phyloP scores from a whole-genome alignment of 2,888 invertebrate species.

The Stenodera caucasica region DNA sequence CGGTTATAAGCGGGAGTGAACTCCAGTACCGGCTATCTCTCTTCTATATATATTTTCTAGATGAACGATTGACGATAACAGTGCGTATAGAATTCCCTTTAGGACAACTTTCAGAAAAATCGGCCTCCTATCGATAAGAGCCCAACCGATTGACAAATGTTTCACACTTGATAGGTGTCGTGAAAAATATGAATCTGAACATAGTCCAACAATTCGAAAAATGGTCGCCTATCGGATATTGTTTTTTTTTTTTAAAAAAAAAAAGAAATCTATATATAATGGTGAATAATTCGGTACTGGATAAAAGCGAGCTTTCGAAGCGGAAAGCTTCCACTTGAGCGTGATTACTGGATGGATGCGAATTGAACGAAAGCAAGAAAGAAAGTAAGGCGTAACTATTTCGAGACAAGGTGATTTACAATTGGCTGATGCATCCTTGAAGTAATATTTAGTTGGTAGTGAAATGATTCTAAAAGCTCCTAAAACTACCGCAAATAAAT shows the following conservation, averaged over 20 bases:
- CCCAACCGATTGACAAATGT: not conserved
- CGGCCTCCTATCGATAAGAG: not conserved
- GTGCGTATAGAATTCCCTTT: constrained; percentile 1
- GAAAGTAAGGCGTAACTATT: not conserved
- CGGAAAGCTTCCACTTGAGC: not conserved
- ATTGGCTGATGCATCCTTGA: not conserved
- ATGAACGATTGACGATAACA: not conserved
- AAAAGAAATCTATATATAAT: too few species aligned
- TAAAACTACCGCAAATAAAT: not conserved
- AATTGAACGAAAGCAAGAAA: not conserved
- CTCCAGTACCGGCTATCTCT: constrained; percentile 19
- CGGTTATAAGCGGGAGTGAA: constrained; percentile 27
- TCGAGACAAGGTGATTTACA: constrained; percentile 3
- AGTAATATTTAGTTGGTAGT: not conserved
- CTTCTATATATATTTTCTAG: not conserved
- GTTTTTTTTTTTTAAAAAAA: too few species aligned
- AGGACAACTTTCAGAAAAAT: not conserved
- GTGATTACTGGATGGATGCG: not conserved
- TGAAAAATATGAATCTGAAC: not conserved
- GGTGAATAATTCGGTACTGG: not conserved
- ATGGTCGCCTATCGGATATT: too few species aligned
- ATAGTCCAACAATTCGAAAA: not conserved
- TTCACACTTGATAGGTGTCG: not conserved
- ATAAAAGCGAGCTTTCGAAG: not conserved
- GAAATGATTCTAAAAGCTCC: not conserved